phyloP scores from a whole-genome alignment of 2,797 vertebrate genomes.

The Clamator glandarius region DNA sequence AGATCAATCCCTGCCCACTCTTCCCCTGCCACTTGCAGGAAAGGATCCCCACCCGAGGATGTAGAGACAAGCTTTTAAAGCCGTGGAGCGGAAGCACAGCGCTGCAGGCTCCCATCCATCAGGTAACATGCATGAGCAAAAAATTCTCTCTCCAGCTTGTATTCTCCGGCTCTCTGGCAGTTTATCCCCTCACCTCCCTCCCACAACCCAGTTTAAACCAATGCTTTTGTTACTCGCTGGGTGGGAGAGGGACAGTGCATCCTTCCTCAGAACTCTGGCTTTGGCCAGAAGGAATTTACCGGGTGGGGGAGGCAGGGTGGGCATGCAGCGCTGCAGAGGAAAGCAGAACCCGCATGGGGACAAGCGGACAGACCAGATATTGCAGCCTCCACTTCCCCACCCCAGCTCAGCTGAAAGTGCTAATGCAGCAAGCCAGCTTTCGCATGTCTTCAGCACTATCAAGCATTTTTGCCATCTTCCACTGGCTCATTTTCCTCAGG shows the following conservation, averaged over 20 bases:
- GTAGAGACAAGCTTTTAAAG: conserved; percentile 79
- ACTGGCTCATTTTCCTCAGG: background rate
- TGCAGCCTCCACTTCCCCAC: background rate
- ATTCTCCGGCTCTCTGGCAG: fast-evolving
- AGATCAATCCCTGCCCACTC: conserved; percentile 46
- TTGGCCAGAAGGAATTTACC: fast-evolving
- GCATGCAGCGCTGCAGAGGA: background rate
- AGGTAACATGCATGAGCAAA: conserved; percentile 43
- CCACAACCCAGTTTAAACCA: background rate
- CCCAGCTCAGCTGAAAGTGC: background rate
- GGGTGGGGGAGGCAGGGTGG: background rate
- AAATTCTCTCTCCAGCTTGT: background rate
- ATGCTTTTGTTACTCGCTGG: background rate
- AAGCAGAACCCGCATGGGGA: background rate
- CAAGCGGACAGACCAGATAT: fast-evolving
- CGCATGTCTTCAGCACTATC: no score
- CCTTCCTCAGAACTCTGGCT: background rate
- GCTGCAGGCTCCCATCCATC: conserved; percentile 78
- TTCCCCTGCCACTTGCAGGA: conserved; percentile 82
- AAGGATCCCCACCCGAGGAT: conserved; percentile 80
- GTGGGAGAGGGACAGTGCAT: background rate
- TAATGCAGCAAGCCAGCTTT: background rate
- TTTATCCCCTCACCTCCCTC: background rate
- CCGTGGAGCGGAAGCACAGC: conserved; percentile 78
- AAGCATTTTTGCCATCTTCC: background rate